Evolutionary conservation across 2,113 vertebrate species (phyloP).

Genomic region (Clarias magur): DNA sequence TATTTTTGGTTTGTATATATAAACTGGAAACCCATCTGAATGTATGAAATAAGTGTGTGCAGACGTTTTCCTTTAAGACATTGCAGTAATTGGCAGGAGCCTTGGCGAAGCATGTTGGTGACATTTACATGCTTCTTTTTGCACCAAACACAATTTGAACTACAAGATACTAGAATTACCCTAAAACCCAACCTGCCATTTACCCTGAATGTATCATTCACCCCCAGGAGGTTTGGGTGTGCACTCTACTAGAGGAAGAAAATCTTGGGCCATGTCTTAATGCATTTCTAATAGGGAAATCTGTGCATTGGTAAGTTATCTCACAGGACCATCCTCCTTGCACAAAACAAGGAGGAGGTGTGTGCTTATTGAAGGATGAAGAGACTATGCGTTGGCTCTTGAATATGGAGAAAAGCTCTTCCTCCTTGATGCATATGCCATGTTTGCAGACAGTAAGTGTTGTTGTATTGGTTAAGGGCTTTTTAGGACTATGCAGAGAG

Average conservation of each 20-base stretch:
- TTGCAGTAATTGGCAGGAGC: too few species aligned
- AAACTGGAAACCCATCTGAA: too few species aligned
- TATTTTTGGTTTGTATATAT: too few species aligned
- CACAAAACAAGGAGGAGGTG: not conserved
- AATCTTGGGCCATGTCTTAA: not conserved
- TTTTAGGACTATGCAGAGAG: not conserved
- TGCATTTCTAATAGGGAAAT: not conserved
- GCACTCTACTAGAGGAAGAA: not conserved
- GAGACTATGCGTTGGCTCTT: not conserved
- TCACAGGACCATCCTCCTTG: not conserved
- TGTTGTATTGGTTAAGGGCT: not conserved
- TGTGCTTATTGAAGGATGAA: not conserved
- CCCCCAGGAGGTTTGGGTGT: not conserved
- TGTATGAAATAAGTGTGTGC: too few species aligned
- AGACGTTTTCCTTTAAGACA: too few species aligned
- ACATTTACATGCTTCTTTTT: not conserved
- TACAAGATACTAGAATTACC: not conserved
- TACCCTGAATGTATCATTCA: not conserved
- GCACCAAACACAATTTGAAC: not conserved
- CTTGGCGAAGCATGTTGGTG: too few species aligned
- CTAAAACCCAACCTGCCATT: not conserved
- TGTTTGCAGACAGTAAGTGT: not conserved
- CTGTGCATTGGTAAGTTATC: not conserved
- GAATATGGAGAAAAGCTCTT: not conserved
- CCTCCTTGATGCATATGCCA: not conserved